Evolutionary conservation across 1,140 invertebrate species (phyloP).

Genomic region (Musca vetustissima): DNA sequence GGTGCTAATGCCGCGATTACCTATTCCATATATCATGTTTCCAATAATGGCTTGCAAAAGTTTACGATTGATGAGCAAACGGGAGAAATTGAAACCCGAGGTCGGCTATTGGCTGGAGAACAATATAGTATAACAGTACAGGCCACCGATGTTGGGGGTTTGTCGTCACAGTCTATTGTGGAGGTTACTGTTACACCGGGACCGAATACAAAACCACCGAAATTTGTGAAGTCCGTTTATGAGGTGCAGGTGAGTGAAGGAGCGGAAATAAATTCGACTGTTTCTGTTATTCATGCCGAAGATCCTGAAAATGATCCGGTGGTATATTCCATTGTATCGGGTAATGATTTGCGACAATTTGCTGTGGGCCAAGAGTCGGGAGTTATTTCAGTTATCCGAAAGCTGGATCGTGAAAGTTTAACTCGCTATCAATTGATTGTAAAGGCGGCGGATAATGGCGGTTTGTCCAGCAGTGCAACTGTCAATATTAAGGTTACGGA

Average conservation of each 20-base stretch:
- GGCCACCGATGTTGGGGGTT: constrained; percentile 71
- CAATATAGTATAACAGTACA: constrained; percentile 86
- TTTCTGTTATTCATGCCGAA: constrained; percentile 74
- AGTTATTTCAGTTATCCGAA: constrained; percentile 78
- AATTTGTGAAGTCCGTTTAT: constrained; percentile 77
- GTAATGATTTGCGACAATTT: constrained; percentile 84
- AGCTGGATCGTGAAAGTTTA: constrained; percentile 82
- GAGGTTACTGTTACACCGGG: constrained; percentile 80
- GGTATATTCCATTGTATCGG: constrained; percentile 79
- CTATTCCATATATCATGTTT: constrained; percentile 86
- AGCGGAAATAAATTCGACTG: constrained; percentile 80
- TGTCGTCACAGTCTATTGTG: constrained; percentile 78
- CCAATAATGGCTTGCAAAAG: constrained; percentile 83
- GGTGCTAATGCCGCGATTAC: constrained; percentile 79
- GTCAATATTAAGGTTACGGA: constrained; percentile 88
- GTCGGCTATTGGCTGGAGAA: constrained; percentile 79
- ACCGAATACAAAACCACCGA: constrained; percentile 81
- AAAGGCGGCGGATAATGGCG: constrained; percentile 82
- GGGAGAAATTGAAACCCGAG: constrained; percentile 74
- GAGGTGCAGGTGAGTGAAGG: constrained; percentile 87
- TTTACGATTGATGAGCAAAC: constrained; percentile 81
- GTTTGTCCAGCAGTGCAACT: constrained; percentile 76
- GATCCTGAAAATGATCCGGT: constrained; percentile 89
- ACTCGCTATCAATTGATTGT: constrained; percentile 83
- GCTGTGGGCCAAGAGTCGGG: constrained; percentile 79